Evolutionary conservation across 2,113 vertebrate genomes (phyloP).

Genomic region (Corythornis cristatus): DNA sequence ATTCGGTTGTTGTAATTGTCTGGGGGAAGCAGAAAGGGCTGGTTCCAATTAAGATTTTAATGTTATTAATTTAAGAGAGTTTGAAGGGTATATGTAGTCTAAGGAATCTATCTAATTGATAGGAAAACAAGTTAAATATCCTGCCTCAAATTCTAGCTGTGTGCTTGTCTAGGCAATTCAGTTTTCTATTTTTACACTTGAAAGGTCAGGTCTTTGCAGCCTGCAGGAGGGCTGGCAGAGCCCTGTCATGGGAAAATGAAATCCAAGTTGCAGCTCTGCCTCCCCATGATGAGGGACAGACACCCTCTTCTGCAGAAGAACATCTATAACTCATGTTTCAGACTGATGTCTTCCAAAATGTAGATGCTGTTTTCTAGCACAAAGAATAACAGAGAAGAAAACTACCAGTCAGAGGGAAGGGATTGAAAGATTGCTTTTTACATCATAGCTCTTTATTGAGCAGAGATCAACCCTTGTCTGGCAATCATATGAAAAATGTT

Average conservation of each 20-base stretch:
- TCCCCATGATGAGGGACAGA: neutral
- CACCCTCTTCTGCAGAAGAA: neutral
- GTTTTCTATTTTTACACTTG: slow-evolving; percentile 39
- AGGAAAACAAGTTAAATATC: slow-evolving; percentile 32
- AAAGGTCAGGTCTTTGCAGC: slow-evolving; percentile 8
- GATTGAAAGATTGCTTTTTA: neutral
- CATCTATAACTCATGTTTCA: neutral
- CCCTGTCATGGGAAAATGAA: neutral
- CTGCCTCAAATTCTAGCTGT: slow-evolving; percentile 1
- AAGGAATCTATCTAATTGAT: slow-evolving; percentile 26
- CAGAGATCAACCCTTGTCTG: neutral
- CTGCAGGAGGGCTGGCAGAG: neutral
- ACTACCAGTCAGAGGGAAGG: neutral
- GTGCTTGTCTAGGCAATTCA: neutral
- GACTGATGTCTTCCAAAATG: neutral
- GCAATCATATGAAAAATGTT: neutral
- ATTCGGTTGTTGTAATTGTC: slow-evolving; percentile 47
- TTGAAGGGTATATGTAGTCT: slow-evolving; percentile 20
- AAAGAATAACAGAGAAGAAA: neutral
- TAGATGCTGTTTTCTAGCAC: neutral
- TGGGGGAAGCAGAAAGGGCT: slow-evolving; percentile 18
- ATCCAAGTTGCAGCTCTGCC: neutral
- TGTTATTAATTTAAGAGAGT: slow-evolving; percentile 38
- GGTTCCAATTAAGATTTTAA: slow-evolving; percentile 54
- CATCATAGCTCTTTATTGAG: neutral